Percentiles rank a stretch among this genome's conserved stretches.
Evolutionary conservation across 30 jellyfish, hydroid and myxozoan species (phyloP).

Genomic region (Catostylus mosaicus): DNA sequence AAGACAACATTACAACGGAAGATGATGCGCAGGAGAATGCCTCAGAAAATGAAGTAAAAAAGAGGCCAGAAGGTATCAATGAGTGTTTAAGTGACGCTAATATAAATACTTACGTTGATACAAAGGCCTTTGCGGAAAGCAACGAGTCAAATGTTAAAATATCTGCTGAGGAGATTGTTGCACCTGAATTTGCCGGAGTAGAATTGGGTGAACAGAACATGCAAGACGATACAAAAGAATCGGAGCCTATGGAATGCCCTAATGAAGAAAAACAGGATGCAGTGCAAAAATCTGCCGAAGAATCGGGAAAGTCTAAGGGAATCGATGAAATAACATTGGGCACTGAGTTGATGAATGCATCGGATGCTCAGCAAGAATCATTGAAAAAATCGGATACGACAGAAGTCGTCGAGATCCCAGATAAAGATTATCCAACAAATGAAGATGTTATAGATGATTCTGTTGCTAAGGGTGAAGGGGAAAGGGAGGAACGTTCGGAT

Average conservation of each 20-base stretch:
- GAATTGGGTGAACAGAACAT: no score
- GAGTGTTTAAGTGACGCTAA: background rate
- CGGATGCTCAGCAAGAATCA: background rate
- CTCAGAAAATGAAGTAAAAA: no score
- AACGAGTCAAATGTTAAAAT: no score
- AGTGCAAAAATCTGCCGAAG: background rate
- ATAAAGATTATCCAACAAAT: slow-evolving; percentile 22
- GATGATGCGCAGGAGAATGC: background rate
- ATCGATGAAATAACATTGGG: background rate
- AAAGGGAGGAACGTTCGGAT: background rate
- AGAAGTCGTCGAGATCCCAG: slow-evolving; percentile 17
- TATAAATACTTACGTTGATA: no score
- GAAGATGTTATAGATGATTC: slow-evolving; percentile 16
- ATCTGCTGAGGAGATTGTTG: no score
- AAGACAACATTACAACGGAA: background rate
- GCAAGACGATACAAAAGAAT: no score
- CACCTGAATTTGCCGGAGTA: no score
- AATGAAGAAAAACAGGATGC: background rate
- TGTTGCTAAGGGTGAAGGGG: background rate
- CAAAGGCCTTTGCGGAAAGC: no score
- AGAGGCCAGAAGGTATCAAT: background rate
- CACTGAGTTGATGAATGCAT: no score
- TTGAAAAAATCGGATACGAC: background rate
- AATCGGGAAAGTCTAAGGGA: background rate
- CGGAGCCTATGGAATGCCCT: background rate